These are phyloP conservation scores for Orbicella faveolata DNA, from an alignment of 64 coral and sea anemone species.

Conservation along the genomic window DNA sequence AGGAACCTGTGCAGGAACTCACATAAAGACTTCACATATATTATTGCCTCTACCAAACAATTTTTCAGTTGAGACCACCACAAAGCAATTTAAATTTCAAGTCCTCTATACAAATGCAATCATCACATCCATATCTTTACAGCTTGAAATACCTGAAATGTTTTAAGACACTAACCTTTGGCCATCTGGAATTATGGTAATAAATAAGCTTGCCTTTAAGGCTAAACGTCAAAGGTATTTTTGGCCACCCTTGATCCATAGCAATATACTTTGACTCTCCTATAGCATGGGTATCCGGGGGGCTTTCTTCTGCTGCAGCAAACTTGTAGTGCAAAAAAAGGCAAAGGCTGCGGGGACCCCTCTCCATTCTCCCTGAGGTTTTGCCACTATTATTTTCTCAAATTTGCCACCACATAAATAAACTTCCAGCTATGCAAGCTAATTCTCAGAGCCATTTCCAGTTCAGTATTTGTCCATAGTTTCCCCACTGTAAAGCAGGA, in stretches of 20 bases:
- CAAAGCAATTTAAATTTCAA: neutral
- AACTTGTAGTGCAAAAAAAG: neutral
- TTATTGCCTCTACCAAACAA: no score
- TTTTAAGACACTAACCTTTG: neutral
- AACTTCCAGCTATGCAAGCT: neutral
- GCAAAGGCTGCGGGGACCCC: neutral
- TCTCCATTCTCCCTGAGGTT: no score
- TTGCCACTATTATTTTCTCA: neutral
- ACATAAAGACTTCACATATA: neutral
- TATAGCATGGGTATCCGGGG: neutral
- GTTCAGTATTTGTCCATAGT: neutral
- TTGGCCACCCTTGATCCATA: neutral
- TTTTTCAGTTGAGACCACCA: neutral
- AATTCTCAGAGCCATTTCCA: neutral
- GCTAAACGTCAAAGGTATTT: slow-evolving; percentile 4
- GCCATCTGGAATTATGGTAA: neutral
- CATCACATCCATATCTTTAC: neutral
- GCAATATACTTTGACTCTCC: neutral
- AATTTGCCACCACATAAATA: neutral
- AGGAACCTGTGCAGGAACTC: neutral
- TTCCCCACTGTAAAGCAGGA: neutral
- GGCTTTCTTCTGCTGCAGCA: neutral
- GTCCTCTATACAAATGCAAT: neutral
- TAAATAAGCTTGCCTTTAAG: slow-evolving; percentile 19
- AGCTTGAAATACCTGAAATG: neutral